Evolutionary conservation across 1,140 invertebrate genomes (phyloP), one percentile per base, ranked within the genome.

Genomic region (Goniozus legneri): DNA sequence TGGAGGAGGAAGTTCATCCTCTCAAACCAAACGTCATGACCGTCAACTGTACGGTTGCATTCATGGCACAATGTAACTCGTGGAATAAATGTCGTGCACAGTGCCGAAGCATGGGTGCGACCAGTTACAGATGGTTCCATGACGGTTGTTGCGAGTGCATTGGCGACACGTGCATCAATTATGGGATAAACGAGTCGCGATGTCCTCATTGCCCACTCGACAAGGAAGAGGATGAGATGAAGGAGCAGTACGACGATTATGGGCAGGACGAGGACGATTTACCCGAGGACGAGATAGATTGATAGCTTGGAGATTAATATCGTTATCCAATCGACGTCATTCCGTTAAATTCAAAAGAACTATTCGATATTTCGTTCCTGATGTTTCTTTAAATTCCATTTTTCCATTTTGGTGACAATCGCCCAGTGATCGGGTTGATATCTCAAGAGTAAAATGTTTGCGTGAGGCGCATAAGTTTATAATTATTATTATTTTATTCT

Each of bases 81-180:
- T 86, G 85, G 77, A 85, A 86, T 62, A 95, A 95, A 67, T 97
- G 92, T 67, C 84, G 83, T 60, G 79, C 77, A 3, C 83, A 83
- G 7, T 95, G 92, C 65, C 80, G 83, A 48, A 88, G 88, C 1
- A 88, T 86, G 82, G 86, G 86, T 18, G 84, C 85, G 6, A 75
- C 79, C 10, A 83, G 83, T 71, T 91, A 83, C 69, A 80, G 93
- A 65, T 95, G 91, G 91, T 97, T 97, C 73, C 92, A 95, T 69
- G 89, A 95, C 69, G 93, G 92, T 2, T 97, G 94, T 63, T 97
- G 94, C 72, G 89, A 97, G 69, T 97, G 94, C 72, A 82, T 97
- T 44, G 92, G 93, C 2, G 82, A 87, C 43, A 87, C 84, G 34
- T 97, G 93, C 69, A 82, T 93, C 30, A 92, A 94, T 68, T 95